Evolutionary conservation across 2,113 vertebrate species (phyloP).

Genomic region (Rhea americana): DNA sequence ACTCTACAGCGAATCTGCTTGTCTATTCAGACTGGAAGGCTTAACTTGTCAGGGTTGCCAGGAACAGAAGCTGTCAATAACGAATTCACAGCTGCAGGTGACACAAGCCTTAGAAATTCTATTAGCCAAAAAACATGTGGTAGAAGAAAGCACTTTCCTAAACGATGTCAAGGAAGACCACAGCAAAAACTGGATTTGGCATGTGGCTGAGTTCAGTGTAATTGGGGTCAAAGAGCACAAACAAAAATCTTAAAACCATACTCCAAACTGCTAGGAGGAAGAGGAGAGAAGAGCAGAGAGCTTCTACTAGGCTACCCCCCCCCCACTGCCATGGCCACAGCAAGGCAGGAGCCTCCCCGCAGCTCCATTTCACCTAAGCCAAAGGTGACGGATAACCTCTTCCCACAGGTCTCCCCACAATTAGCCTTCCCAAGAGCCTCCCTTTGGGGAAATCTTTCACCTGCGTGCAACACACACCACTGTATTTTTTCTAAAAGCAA

Average conservation of each 20-base stretch:
- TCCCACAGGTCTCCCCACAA: accelerated
- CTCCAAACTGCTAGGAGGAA: background rate
- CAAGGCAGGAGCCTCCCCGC: background rate
- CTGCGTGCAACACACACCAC: background rate
- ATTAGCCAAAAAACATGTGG: slow-evolving; percentile 25
- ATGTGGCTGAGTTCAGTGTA: background rate
- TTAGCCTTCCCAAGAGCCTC: background rate
- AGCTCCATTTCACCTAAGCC: background rate
- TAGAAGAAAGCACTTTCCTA: slow-evolving; percentile 32
- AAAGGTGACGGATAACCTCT: background rate
- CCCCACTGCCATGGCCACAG: background rate
- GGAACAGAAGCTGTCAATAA: slow-evolving; percentile 43
- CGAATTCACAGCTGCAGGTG: slow-evolving; percentile 64
- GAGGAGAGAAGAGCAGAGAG: background rate
- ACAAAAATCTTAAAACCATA: background rate
- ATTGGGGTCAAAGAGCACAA: background rate
- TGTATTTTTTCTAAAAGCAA: background rate
- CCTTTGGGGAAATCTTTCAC: background rate
- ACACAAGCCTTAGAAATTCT: slow-evolving; percentile 47
- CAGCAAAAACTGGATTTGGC: background rate
- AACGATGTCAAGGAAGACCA: background rate
- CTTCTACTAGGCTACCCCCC: background rate
- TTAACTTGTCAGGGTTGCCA: slow-evolving; percentile 23
- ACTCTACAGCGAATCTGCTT: slow-evolving; percentile 18
- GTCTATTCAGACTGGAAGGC: slow-evolving; percentile 35